Conservation (phyloP, 2,113 vertebrate species). For the Edolisoma coerulescens region DNA sequence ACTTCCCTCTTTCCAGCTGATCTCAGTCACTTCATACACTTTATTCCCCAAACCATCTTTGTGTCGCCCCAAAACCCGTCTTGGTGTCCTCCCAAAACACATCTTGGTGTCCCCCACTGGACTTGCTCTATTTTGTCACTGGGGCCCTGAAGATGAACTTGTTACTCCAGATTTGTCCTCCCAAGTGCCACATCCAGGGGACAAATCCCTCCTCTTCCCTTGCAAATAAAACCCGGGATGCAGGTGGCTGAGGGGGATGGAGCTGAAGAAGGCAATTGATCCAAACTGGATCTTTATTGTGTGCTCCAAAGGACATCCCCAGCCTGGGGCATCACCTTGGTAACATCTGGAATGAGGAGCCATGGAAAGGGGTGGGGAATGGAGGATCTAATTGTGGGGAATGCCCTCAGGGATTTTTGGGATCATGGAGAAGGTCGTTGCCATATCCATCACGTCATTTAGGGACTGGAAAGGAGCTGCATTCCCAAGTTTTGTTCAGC, state of each 20-base stretch:
- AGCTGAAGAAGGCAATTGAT: neutral
- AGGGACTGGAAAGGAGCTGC: neutral
- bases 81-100: neutral
- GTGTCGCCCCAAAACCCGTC: neutral
- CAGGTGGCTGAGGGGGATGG: neutral
- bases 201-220: neutral
- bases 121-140: neutral
- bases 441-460: neutral
- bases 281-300: neutral
- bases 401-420: neutral
- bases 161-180: neutral
- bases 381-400: neutral
- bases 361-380: neutral
- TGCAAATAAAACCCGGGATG: neutral
- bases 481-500: neutral
- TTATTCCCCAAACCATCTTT: neutral
- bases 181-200: neutral
- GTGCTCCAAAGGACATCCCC: neutral
- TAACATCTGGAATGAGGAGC: neutral
- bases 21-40: rapidly evolving
- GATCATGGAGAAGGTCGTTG: neutral
- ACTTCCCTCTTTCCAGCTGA: neutral
- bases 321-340: neutral
- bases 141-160: neutral
- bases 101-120: neutral